These are phyloP conservation scores for Amblyopsis rosae DNA, from an alignment of 2,113 vertebrate genomes.

Conservation along the genomic window DNA sequence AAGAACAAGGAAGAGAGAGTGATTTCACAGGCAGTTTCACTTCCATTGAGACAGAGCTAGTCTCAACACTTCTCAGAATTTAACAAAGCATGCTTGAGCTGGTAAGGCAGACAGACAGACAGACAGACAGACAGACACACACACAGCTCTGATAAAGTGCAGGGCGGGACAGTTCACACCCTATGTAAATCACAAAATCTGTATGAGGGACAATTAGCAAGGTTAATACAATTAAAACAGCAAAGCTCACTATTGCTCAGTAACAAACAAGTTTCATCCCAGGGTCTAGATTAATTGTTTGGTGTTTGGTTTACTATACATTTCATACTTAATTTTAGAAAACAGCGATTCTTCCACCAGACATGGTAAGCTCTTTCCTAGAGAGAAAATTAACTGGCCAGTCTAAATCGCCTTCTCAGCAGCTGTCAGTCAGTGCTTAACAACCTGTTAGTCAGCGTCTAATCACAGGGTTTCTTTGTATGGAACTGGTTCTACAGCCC, in stretches of 20 bases:
- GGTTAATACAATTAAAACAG: slow-evolving; percentile 13
- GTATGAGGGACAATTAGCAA: slow-evolving; percentile 26
- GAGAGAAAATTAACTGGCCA: slow-evolving; percentile 3
- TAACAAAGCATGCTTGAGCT: slow-evolving; percentile 60
- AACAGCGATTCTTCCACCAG: slow-evolving; percentile 20
- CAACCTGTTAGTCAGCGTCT: slow-evolving; percentile 71
- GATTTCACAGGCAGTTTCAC: slow-evolving; percentile 57
- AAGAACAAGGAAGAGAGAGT: slow-evolving; percentile 20
- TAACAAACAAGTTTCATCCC: slow-evolving; percentile 14
- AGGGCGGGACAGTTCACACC: slow-evolving; percentile 44
- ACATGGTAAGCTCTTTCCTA: background rate
- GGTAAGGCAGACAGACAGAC: slow-evolving; percentile 37
- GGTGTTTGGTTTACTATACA: no score
- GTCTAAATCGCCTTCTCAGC: slow-evolving; percentile 41
- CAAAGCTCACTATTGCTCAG: background rate
- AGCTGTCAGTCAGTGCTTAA: slow-evolving; percentile 55
- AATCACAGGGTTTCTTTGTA: slow-evolving; percentile 69
- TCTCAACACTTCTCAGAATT: slow-evolving; percentile 34
- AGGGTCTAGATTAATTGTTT: slow-evolving; percentile 7
- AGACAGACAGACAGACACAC: background rate
- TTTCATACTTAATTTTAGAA: background rate
- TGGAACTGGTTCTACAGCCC: slow-evolving; percentile 72
- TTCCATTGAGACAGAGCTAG: slow-evolving; percentile 49
- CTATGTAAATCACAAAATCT: slow-evolving; percentile 23
- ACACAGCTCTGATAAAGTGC: slow-evolving; percentile 14